These are phyloP conservation scores for Labeo catla DNA, from an alignment of 2,113 vertebrate genomes.

Conservation along the genomic window DNA sequence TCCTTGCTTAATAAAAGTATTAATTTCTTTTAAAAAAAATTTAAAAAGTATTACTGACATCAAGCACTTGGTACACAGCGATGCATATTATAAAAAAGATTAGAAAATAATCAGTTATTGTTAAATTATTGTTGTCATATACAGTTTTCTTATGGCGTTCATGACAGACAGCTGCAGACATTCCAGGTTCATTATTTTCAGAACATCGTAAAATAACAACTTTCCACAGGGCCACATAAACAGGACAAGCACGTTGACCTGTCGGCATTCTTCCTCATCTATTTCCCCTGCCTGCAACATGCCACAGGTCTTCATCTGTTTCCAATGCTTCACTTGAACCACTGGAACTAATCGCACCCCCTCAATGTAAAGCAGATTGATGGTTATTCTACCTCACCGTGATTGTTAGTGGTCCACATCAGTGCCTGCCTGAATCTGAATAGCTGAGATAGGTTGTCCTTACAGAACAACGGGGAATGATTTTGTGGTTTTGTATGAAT, in stretches of 20 bases:
- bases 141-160: background rate
- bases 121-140: background rate
- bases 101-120: background rate
- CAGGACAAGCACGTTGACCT: conserved; percentile 52
- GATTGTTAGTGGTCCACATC: conserved; percentile 45
- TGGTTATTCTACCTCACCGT: conserved; percentile 62
- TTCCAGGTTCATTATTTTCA: conserved; percentile 55
- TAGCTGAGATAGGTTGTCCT: conserved; percentile 22
- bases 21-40: background rate
- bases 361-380: conserved; percentile 71
- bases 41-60: background rate
- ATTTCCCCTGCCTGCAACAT: conserved; percentile 48
- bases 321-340: conserved; percentile 71
- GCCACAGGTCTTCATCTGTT: conserved; percentile 71
- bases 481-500: conserved; percentile 22
- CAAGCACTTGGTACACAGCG: background rate
- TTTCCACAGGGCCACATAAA: conserved; percentile 54
- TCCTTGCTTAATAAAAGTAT: background rate
- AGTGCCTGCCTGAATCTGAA: conserved; percentile 39
- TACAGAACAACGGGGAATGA: background rate
- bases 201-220: conserved; percentile 56
- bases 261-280: conserved; percentile 48
- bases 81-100: background rate
- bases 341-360: conserved; percentile 74
- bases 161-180: conserved; percentile 36